phyloP scores from a whole-genome alignment of 2,113 vertebrate genomes.

The Terrapene triunguis region DNA sequence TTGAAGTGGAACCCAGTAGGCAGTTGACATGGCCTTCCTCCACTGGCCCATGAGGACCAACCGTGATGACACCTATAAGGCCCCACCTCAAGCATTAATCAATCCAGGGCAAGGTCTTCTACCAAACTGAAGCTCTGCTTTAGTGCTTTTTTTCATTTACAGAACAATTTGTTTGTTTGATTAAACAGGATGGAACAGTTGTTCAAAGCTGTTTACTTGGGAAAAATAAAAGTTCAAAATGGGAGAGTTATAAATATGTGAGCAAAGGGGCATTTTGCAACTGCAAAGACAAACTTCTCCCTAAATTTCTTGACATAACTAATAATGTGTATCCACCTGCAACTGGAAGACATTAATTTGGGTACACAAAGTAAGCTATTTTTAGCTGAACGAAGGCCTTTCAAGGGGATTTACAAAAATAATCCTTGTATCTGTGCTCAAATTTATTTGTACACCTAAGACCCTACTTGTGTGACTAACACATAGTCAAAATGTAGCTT shows the following conservation, averaged over 20 bases:
- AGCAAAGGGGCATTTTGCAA: background rate
- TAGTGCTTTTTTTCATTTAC: background rate
- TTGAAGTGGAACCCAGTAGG: background rate
- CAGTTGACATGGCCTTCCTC: accelerated
- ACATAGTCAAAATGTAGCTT: conserved; percentile 6
- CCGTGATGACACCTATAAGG: background rate
- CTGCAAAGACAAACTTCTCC: background rate
- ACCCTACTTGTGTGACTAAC: background rate
- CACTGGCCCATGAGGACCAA: accelerated
- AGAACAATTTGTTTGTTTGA: background rate
- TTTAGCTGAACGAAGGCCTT: background rate
- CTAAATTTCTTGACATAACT: background rate
- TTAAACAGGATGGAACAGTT: background rate
- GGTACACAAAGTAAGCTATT: background rate
- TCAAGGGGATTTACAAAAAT: background rate
- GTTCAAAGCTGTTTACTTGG: background rate
- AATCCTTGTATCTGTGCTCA: background rate
- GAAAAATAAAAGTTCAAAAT: background rate
- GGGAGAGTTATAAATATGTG: background rate
- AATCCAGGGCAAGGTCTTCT: background rate
- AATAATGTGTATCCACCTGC: accelerated
- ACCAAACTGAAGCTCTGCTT: background rate
- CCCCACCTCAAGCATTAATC: background rate
- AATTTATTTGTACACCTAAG: background rate
- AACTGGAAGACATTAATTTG: background rate